Percentiles rank a stretch among this genome's conserved stretches.
phyloP scores from a whole-genome alignment of 1,140 invertebrate genomes.

The Leptoteleia sp. region DNA sequence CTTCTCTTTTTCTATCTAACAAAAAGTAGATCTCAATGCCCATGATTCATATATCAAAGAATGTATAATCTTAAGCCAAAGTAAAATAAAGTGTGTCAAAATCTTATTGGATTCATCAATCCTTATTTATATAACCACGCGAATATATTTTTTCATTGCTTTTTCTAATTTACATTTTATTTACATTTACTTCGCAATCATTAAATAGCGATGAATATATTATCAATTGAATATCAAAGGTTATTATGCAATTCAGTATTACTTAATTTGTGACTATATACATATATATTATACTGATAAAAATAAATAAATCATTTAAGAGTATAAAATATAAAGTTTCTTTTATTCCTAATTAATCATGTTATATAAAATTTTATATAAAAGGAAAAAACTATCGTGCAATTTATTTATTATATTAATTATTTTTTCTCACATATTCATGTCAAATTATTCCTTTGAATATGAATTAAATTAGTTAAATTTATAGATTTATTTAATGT shows the following conservation, averaged over 20 bases:
- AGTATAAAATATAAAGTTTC: no score
- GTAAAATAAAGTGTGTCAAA: constrained; percentile 11
- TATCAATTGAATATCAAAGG: constrained; percentile 16
- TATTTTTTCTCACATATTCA: no score
- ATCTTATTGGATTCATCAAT: not conserved
- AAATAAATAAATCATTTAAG: constrained; percentile 11
- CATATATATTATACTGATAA: not conserved
- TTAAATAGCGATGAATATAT: constrained; percentile 1
- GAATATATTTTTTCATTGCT: constrained; percentile 2
- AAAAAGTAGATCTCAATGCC: constrained; percentile 30
- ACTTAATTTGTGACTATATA: constrained; percentile 2
- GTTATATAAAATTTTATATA: no score
- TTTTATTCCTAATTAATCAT: no score
- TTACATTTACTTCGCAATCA: not conserved
- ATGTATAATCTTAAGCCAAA: constrained; percentile 16
- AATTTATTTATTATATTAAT: no score
- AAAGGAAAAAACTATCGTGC: no score
- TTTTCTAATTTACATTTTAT: constrained; percentile 1
- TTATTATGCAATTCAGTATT: constrained; percentile 15
- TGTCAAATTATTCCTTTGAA: no score
- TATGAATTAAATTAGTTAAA: no score
- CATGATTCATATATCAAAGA: constrained; percentile 31
- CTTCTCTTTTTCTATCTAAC: constrained; percentile 18
- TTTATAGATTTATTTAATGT: no score
- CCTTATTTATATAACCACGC: constrained; percentile 10